These are phyloP conservation scores for Notamacropus eugenii DNA, from an alignment of 2,797 vertebrate genomes.

Conservation along the genomic window DNA sequence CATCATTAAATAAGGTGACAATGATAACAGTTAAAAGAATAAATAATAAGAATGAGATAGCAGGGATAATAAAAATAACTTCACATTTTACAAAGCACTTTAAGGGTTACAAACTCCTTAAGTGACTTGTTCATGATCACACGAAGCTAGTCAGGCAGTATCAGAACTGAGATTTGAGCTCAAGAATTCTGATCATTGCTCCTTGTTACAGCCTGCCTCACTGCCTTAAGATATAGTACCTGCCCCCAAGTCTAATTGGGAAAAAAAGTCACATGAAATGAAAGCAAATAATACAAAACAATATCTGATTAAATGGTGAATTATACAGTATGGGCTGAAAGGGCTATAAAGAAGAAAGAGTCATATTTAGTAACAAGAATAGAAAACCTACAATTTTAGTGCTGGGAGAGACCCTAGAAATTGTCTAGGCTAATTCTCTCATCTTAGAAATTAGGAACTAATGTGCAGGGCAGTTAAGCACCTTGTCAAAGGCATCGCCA, in stretches of 20 bases:
- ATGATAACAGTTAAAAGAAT: background rate
- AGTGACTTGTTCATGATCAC: background rate
- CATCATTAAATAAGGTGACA: background rate
- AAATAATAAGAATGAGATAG: background rate
- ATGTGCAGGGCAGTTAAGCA: background rate
- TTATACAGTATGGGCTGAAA: background rate
- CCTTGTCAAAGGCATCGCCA: background rate
- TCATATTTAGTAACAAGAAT: background rate
- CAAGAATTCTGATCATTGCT: background rate
- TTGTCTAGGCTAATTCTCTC: background rate
- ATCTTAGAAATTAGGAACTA: background rate
- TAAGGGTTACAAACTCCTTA: background rate
- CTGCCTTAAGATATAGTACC: background rate
- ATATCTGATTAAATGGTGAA: background rate
- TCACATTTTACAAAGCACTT: background rate
- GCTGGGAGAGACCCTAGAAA: background rate
- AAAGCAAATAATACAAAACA: background rate
- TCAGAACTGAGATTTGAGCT: background rate
- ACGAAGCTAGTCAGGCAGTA: background rate
- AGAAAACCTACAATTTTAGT: background rate
- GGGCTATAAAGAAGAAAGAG: background rate
- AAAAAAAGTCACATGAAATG: background rate
- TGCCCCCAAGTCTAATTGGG: background rate
- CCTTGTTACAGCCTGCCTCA: background rate
- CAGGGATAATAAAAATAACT: background rate